Base-by-base conservation (phyloP, 2,797 vertebrate genomes). In the Simalia tracyae region DNA sequence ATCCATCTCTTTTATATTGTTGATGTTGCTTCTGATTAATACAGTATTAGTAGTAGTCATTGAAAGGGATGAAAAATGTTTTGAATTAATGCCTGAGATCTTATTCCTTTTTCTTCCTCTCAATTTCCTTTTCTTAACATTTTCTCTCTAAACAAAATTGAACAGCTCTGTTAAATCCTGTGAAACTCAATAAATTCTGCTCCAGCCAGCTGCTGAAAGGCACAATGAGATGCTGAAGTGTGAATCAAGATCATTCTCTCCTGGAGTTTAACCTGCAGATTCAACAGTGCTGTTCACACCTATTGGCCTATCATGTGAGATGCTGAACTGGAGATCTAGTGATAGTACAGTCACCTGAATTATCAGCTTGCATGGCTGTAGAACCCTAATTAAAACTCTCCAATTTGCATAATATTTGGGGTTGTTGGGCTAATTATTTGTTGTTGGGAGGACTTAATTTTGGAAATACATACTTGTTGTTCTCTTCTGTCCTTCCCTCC, bases 161-260 rank as follows among this genome's bases (percentile, higher is more conserved):
- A 4, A 54, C 1, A 76, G 64, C 36, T 24, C 42, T 60, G 22
- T 28, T 60, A 50, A 76, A 31, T 91, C 31, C 28, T 89, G 26
- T 94, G 84, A 56, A 94, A 50, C 24, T 26, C 46, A 59, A 89
- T 88, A 91, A 93, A 93, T 93, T 81, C 92, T 92, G 36, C 89
- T 93, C 54, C 92, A 95, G 92, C 76, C 84, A 95, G 42, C 88
- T 92, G 90, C 87, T 91, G 93, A 92, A 94, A 93, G 91, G 94
- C 89, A 92, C 84, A 93, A 64, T 90, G 94, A 96, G 95, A 93
- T 91, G 93, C 17, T 94, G 9, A 42, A 89, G 64, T 42, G 50
- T 84, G 28, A 72, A 72, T 89, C 22, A 11, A 72, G 88, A 12
- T 86, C 50, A 31, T 5, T 81, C 42, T 54, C 8, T 64, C 19